Base-by-base conservation (phyloP, 2,113 vertebrate species). In the Zapus hudsonius region DNA sequence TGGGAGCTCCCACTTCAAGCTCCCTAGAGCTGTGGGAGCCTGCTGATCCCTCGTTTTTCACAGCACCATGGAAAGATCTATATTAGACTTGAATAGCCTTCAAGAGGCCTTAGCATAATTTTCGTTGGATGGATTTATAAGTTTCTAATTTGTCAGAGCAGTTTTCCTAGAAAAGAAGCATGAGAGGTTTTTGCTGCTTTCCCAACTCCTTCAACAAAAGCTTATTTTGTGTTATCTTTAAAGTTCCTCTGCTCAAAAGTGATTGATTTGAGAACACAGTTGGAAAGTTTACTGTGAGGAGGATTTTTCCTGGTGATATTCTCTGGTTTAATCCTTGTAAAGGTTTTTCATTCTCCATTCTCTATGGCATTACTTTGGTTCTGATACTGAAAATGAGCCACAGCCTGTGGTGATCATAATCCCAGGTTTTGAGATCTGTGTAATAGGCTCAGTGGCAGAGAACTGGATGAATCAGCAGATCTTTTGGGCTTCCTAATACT, bases 11-110 rank as follows among this genome's bases (percentile, higher is more conserved):
- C 44, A 11, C 17, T 9, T 44, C 55, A 94, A 73, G 74, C 36
- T 29, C 89, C 92, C 91, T 0, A 22, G 94, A 47, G 40, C 88
- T 33, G n/a, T 44, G 6, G 33, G n/a, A 95, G 25, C 84, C 82
- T 78, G 52, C 7, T 92, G 22, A 80, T 81, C 72, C 44, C 44
- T 97, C 91, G 79, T 93, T 61, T 89, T 59, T 76, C 87, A 90
- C 75, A 89, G 59, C 0, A 1, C 81, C 84, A 44, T 78, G 75
- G 55, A 44, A 91, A 89, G 47, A 67, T 92, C 92, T 94, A 83
- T 93, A 92, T 84, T 63, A 89, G 94, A 94, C 92, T 87, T 83
- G 67, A 95, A 38, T 11, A 91, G 25, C 61, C 84, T 94, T 96
- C 61, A 83, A 25, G 94, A 61, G 75, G 70, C 73, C 52, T 83